Percentiles rank a stretch among this genome's conserved stretches.
phyloP scores from a whole-genome alignment of 2,888 invertebrate species.

The Leucozona laternaria region DNA sequence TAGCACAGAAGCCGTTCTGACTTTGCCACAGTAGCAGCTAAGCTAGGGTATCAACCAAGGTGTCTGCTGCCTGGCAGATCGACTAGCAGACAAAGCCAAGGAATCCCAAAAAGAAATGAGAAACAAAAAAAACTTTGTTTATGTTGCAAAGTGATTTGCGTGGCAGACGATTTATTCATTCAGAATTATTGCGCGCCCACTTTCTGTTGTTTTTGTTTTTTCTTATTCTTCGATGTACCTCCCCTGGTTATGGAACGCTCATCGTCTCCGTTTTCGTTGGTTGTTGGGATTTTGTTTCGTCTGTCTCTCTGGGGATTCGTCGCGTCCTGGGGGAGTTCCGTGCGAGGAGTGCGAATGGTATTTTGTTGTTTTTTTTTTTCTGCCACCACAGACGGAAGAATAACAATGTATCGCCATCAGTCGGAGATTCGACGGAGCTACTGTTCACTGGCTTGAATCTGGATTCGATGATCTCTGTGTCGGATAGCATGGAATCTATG shows the following conservation, averaged over 20 bases:
- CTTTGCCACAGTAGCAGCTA: conserved; percentile 39
- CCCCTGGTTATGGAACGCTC: not conserved
- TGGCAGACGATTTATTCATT: conserved; percentile 73
- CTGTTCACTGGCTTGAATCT: conserved; percentile 60
- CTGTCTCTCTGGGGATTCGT: conserved; percentile 10
- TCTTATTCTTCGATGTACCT: not conserved
- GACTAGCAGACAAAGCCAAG: conserved; percentile 41
- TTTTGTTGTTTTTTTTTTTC: conserved; percentile 4
- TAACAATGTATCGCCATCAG: conserved; percentile 53
- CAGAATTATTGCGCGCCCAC: conserved; percentile 63
- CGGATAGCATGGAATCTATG: conserved; percentile 34
- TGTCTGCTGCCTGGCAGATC: conserved; percentile 42
- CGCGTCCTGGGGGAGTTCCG: conserved; percentile 6
- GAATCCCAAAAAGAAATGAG: conserved; percentile 48
- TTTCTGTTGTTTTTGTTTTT: conserved; percentile 31
- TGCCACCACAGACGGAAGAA: conserved; percentile 40
- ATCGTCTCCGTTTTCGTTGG: conserved; percentile 14
- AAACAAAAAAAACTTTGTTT: conserved; percentile 51
- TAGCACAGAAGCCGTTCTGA: conserved; percentile 5
- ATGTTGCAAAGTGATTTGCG: conserved; percentile 71
- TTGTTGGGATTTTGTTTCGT: not conserved
- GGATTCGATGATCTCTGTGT: conserved; percentile 42
- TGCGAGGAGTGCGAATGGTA: not conserved
- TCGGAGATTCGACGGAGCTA: conserved; percentile 29
- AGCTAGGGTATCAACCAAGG: conserved; percentile 47